phyloP scores from a whole-genome alignment of 2,797 vertebrate species.

The Babyrousa celebensis region DNA sequence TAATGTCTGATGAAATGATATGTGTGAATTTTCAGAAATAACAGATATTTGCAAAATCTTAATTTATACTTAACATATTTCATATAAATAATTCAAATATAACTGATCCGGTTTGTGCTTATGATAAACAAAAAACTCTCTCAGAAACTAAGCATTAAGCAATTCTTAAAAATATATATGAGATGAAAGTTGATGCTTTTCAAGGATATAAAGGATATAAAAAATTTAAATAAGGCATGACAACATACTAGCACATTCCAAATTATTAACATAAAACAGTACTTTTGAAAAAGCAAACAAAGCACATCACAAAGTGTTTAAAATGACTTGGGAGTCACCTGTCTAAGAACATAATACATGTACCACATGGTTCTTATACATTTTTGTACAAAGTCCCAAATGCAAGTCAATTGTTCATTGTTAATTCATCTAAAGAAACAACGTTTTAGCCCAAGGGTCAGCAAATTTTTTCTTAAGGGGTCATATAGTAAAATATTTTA shows the following conservation, averaged over 20 bases:
- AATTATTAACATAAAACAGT: conserved; percentile 65
- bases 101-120: conserved; percentile 54
- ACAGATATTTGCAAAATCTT: background rate
- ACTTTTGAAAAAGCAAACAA: background rate
- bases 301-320: background rate
- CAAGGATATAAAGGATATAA: background rate
- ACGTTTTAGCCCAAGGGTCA: background rate
- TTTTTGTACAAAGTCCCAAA: conserved; percentile 32
- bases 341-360: background rate
- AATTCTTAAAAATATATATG: background rate
- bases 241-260: conserved; percentile 1
- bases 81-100: conserved; percentile 36
- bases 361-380: background rate
- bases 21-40: conserved; percentile 16
- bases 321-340: background rate
- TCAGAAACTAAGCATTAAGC: conserved; percentile 38
- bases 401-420: conserved; percentile 5
- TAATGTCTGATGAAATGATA: conserved; percentile 1
- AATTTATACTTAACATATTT: background rate
- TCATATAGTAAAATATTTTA: conserved; percentile 24
- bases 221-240: background rate
- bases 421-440: conserved; percentile 2
- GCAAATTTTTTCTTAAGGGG: background rate
- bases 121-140: background rate
- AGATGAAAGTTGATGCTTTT: conserved; percentile 11